These are phyloP conservation scores for Semicossyphus pulcher DNA, from an alignment of 2,113 vertebrate genomes.

Conservation along the genomic window DNA sequence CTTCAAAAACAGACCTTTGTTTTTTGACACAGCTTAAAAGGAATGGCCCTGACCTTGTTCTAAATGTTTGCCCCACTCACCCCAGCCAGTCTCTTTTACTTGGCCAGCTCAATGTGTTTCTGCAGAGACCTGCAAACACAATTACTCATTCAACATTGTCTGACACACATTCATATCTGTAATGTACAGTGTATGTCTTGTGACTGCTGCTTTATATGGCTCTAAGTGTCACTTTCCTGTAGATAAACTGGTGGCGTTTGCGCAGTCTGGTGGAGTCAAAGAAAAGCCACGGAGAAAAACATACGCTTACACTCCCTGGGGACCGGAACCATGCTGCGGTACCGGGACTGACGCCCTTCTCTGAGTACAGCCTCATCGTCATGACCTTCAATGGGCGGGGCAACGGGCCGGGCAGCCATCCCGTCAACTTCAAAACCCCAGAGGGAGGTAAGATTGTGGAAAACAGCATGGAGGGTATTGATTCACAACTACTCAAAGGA, in stretches of 20 bases:
- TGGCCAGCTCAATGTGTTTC: constrained; percentile 28
- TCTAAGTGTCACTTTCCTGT: constrained; percentile 4
- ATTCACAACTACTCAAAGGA: constrained; percentile 64
- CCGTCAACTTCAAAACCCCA: constrained; percentile 89
- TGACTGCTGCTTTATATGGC: background rate
- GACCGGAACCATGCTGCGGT: constrained; percentile 86
- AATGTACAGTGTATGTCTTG: background rate
- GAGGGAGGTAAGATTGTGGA: constrained; percentile 92
- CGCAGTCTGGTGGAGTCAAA: constrained; percentile 87
- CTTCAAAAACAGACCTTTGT: constrained; percentile 65
- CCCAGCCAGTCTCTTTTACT: constrained; percentile 24
- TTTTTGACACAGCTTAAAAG: constrained; percentile 75
- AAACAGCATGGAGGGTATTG: constrained; percentile 64
- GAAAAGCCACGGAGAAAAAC: constrained; percentile 86
- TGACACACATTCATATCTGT: background rate
- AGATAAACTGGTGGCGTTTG: constrained; percentile 95
- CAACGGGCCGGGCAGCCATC: constrained; percentile 91
- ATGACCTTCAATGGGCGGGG: constrained; percentile 93
- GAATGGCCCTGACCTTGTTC: constrained; percentile 58
- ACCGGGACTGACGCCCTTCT: constrained; percentile 90
- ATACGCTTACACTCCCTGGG: constrained; percentile 85
- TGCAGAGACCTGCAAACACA: background rate
- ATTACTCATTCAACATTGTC: background rate
- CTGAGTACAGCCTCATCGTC: constrained; percentile 91
- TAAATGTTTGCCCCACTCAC: constrained; percentile 36